These are phyloP conservation scores for Erythrocercus mccallii DNA, from an alignment of 2,113 vertebrate genomes.

Conservation along the genomic window DNA sequence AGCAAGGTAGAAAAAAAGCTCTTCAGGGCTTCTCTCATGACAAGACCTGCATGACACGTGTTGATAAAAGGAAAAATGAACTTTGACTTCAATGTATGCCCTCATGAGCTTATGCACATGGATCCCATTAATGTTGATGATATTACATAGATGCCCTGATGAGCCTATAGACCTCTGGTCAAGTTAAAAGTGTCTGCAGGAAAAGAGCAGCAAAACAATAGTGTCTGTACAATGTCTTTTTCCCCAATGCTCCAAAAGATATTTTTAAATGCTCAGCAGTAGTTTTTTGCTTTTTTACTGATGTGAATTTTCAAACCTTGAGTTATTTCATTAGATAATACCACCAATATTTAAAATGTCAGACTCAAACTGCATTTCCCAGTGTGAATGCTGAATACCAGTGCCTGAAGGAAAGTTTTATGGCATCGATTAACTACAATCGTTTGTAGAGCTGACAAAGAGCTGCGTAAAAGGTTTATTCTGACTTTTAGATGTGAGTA, in stretches of 20 bases:
- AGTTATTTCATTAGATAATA: conserved; percentile 51
- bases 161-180: not conserved
- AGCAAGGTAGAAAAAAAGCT: not conserved
- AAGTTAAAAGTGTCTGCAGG: not conserved
- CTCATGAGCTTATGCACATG: not conserved
- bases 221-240: not conserved
- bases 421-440: conserved; percentile 57
- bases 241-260: not conserved
- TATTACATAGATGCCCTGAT: not conserved
- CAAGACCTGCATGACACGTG: not conserved
- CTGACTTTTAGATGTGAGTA: conserved; percentile 51
- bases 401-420: conserved; percentile 61
- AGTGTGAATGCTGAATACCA: conserved; percentile 22
- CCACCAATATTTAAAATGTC: conserved; percentile 43
- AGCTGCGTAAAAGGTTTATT: conserved; percentile 45
- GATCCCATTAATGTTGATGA: not conserved
- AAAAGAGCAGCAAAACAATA: not conserved
- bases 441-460: conserved; percentile 59
- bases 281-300: not conserved
- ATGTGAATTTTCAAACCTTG: not conserved
- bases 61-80: not conserved
- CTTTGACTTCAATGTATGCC: not conserved
- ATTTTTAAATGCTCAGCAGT: not conserved
- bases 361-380: conserved; percentile 29
- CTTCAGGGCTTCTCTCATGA: not conserved